These are phyloP conservation scores for Hipparchia sbordonii DNA, from an alignment of 2,888 invertebrate genomes.

Conservation along the genomic window DNA sequence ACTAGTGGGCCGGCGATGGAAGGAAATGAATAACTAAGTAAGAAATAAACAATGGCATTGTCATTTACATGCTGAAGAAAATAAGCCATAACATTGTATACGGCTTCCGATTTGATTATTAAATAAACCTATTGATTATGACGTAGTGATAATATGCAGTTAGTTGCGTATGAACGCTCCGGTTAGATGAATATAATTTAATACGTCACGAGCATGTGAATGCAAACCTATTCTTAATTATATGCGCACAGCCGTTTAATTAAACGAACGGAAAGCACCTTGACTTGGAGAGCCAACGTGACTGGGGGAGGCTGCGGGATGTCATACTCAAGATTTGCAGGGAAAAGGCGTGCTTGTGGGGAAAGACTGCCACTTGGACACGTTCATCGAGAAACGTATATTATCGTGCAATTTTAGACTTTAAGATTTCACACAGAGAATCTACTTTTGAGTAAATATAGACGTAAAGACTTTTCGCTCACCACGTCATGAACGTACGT, in stretches of 20 bases:
- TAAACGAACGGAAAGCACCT: slow-evolving; percentile 53
- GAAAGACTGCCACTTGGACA: slow-evolving; percentile 69
- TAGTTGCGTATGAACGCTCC: neutral
- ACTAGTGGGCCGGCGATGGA: no score
- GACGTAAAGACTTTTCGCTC: slow-evolving; percentile 23
- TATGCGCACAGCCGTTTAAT: slow-evolving; percentile 50
- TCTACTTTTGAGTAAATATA: slow-evolving; percentile 19
- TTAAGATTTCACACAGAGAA: slow-evolving; percentile 9
- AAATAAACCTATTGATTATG: no score
- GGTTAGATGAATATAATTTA: slow-evolving; percentile 2
- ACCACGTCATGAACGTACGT: slow-evolving; percentile 70
- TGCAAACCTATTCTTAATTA: slow-evolving; percentile 33
- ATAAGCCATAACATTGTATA: no score
- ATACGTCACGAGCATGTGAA: slow-evolving; percentile 1
- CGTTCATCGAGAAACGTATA: slow-evolving; percentile 51
- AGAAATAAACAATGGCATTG: no score
- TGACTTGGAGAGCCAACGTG: slow-evolving; percentile 57
- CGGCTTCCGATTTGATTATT: no score
- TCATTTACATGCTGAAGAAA: no score
- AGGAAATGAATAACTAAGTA: no score
- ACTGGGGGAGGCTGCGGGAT: slow-evolving; percentile 56
- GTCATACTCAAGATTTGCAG: slow-evolving; percentile 71
- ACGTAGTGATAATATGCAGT: neutral
- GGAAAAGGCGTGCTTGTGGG: slow-evolving; percentile 54
- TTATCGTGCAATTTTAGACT: slow-evolving; percentile 26